These are phyloP conservation scores for Rhinoraja longicauda DNA, from an alignment of 2,797 vertebrate species.

Conservation along the genomic window DNA sequence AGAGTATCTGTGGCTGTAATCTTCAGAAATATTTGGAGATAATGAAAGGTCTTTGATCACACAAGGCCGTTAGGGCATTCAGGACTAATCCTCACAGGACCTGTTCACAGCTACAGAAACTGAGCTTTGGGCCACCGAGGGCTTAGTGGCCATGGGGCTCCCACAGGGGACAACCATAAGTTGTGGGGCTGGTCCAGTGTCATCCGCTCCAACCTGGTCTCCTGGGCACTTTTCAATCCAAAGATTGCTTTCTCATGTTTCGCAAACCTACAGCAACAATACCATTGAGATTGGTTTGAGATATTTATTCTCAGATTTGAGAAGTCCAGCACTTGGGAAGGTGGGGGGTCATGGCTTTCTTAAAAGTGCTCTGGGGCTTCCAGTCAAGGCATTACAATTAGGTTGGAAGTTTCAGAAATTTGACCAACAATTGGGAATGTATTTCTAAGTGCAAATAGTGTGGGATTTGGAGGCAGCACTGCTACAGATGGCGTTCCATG, in stretches of 20 bases:
- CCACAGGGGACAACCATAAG: too few relatives aligned
- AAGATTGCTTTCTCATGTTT: neutral
- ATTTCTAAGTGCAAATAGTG: neutral
- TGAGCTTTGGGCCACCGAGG: too few relatives aligned
- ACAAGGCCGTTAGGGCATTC: too few relatives aligned
- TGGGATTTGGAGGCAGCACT: neutral
- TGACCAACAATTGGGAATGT: neutral
- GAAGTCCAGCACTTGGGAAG: neutral
- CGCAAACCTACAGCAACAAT: neutral
- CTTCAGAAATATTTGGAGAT: too few relatives aligned
- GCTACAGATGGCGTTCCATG: neutral
- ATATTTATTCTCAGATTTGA: neutral
- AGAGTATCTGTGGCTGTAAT: too few relatives aligned
- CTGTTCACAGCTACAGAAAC: too few relatives aligned
- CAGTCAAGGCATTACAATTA: neutral
- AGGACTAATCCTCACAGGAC: too few relatives aligned
- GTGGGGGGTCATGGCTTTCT: neutral
- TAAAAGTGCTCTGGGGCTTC: neutral
- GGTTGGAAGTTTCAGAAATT: neutral
- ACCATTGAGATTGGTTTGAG: neutral
- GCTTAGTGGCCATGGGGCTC: too few relatives aligned
- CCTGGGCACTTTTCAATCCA: neutral
- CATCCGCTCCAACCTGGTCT: neutral
- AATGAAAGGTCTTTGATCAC: too few relatives aligned
- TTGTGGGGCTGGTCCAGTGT: too few relatives aligned